Conservation (phyloP, 2,888 invertebrate species). For the Tortricodes alternella region DNA sequence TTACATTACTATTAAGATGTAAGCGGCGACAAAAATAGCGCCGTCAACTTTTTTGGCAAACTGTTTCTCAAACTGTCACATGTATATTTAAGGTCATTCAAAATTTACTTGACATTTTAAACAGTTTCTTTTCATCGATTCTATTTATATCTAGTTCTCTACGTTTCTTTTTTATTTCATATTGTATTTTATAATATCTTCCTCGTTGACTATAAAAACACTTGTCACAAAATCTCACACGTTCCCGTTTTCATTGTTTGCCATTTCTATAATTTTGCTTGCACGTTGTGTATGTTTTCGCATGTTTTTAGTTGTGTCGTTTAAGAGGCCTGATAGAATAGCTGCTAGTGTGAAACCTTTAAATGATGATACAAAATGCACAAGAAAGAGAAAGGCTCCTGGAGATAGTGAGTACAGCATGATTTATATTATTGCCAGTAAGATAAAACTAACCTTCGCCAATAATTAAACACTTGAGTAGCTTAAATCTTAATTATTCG, state of each 20-base stretch:
- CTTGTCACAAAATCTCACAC: not conserved
- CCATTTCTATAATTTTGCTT: slow-evolving; percentile 36
- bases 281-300: slow-evolving; percentile 50
- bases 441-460: not conserved
- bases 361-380: slow-evolving; percentile 51
- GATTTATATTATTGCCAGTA: too few species aligned
- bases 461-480: not conserved
- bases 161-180: too few species aligned
- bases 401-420: slow-evolving; percentile 77
- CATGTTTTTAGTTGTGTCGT: slow-evolving; percentile 90
- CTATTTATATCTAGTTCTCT: too few species aligned
- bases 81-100: too few species aligned
- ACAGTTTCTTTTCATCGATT: too few species aligned
- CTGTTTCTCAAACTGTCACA: too few species aligned
- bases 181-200: not conserved
- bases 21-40: too few species aligned
- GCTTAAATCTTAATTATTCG: too few species aligned
- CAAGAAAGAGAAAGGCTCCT: slow-evolving; percentile 90
- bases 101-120: too few species aligned
- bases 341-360: slow-evolving; percentile 49
- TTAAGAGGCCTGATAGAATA: slow-evolving; percentile 87
- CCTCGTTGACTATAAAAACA: not conserved
- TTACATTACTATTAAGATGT: too few species aligned
- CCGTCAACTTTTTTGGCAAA: too few species aligned
- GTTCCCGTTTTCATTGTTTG: not conserved